These are phyloP conservation scores for Drosophila quasianomalipes DNA, from an alignment of 2,888 invertebrate genomes.

Conservation along the genomic window DNA sequence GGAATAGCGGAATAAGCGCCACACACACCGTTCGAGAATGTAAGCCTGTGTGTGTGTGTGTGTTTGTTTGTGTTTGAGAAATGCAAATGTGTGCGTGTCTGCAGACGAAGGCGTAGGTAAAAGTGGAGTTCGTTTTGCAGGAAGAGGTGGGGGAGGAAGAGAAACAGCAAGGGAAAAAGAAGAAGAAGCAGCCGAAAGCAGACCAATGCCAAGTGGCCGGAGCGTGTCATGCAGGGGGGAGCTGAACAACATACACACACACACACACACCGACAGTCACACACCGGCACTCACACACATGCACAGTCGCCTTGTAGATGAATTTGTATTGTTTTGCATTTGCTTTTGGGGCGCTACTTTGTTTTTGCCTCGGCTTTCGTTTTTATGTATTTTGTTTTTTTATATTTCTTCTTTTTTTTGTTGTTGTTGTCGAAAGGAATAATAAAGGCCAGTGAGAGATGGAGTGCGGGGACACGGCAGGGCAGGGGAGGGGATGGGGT, in stretches of 20 bases:
- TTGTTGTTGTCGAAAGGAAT: constrained; percentile 55
- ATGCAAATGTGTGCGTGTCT: constrained; percentile 73
- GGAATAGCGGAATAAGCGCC: constrained; percentile 56
- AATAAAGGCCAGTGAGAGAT: constrained; percentile 52
- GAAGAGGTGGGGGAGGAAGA: constrained; percentile 3
- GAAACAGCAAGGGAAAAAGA: constrained; percentile 22
- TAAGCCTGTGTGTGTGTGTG: constrained; percentile 5
- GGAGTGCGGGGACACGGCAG: not conserved
- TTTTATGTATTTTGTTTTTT: constrained; percentile 47
- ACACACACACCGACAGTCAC: constrained; percentile 7
- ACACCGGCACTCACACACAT: constrained; percentile 24
- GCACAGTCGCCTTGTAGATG: constrained; percentile 65
- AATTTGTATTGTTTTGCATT: constrained; percentile 81
- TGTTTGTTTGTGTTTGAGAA: constrained; percentile 46
- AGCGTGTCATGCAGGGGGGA: constrained; percentile 41
- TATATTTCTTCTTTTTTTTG: constrained; percentile 26
- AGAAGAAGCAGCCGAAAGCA: constrained; percentile 37
- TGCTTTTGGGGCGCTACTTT: constrained; percentile 80
- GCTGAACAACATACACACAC: constrained; percentile 34
- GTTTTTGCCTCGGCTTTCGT: constrained; percentile 69
- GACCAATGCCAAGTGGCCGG: constrained; percentile 60
- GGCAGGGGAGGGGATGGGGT: not conserved
- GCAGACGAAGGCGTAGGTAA: constrained; percentile 23
- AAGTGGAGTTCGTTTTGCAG: constrained; percentile 7
- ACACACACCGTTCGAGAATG: constrained; percentile 55